Base-by-base conservation (phyloP, 64 coral and sea anemone genomes). In the Stichodactyla helianthus region DNA sequence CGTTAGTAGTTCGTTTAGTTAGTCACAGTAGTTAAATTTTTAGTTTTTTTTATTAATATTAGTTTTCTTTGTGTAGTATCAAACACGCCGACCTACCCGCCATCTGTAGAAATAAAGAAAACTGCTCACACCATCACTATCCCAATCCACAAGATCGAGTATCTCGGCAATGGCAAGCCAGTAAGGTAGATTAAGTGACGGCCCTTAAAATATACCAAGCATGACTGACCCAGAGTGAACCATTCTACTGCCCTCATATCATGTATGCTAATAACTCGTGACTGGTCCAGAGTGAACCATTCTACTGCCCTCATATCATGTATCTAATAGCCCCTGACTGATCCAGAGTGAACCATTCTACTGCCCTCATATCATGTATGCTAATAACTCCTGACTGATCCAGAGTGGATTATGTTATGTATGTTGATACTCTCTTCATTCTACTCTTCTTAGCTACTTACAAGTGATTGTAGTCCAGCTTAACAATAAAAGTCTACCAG, bases 51-150 rank as follows among this genome's bases (percentile, higher is more conserved):
- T 44, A 44, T 44, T 44, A 44, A 44, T 3, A 44, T 44, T 44
- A 44, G 27, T 84, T 55, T 59, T 55, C 53, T 84, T 26, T 16
- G 18, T 84, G 19, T 59, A 84, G 82, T 84, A 5, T 59, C 82
- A 35, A 19, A 27, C 1, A 16, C 11, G 27, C 82, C 82, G 10
- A 59, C 82, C 28, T 84, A 84, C 53, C 82, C 82, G 5, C 52
- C 56, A 15, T 15, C 82, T 19, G 27, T 5, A 6, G 20, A 23
- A 9, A 54, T 59, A 7, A 25, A 55, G 0, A 84, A n/a, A 59
- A 84, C 82, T 15, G 50, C 13, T 52, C n/a, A 54, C 4, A 84
- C 82, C 20, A 84, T 84, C 10, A 54, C 82, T 13, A 59, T 84
- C 17, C 82, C 54, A 10, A 54, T 84, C 22, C 52, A 58, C 56